Evolutionary conservation across 2,888 invertebrate genomes (phyloP).

Genomic region (Sepiola atlantica): DNA sequence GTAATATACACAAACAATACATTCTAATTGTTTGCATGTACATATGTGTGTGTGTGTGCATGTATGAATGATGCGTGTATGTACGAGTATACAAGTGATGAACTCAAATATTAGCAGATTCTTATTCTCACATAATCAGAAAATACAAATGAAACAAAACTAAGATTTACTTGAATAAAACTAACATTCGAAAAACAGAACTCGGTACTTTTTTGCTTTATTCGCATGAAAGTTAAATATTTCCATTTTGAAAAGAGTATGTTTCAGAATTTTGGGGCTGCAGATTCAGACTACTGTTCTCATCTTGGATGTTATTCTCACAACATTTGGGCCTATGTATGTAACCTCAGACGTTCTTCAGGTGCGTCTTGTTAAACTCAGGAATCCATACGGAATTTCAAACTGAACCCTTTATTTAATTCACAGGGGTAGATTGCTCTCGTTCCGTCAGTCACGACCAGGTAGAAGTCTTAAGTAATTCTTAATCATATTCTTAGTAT

Average conservation of each 20-base stretch:
- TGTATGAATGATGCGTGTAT: background rate
- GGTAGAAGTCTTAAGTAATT: no score
- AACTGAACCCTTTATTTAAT: no score
- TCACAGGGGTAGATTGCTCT: no score
- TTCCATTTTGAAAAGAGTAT: background rate
- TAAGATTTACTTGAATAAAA: background rate
- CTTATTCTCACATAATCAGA: background rate
- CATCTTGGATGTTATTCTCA: no score
- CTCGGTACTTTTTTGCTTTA: background rate
- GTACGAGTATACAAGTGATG: background rate
- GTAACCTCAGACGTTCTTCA: no score
- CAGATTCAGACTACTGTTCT: no score
- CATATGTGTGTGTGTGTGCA: background rate
- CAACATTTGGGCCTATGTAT: no score
- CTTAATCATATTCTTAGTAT: no score
- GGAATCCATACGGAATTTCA: no score
- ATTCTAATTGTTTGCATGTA: background rate
- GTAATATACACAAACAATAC: background rate
- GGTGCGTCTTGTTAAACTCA: no score
- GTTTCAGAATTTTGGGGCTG: no score
- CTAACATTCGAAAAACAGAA: background rate
- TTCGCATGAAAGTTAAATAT: background rate
- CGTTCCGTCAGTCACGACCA: no score
- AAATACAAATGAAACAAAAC: background rate
- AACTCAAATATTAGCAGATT: background rate